Base-by-base conservation (phyloP, 1,140 invertebrate genomes). In the Venturia canescens region DNA sequence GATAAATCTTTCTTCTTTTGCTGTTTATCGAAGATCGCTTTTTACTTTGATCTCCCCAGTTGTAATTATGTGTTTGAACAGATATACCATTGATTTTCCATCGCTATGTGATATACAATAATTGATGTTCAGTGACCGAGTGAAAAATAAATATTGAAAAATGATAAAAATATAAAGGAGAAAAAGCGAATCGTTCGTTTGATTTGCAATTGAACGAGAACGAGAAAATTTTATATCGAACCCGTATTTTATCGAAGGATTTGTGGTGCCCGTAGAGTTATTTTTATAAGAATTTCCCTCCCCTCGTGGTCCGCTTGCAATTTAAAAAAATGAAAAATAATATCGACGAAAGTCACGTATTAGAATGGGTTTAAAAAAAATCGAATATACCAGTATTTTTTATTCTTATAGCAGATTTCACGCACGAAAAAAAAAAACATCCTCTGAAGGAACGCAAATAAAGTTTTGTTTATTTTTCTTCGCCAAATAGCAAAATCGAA, bases 61-160 rank as follows among this genome's bases (percentile, higher is more conserved):
- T 34, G 7, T 3, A 34, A 7, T 34, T 34, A 3, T 34, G 3
- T 3, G n/a, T 53, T 53, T 3, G 15, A 53, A 53, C 1, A n/a
- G 15, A 53, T 4, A 34, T n/a, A n/a, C n/a, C n/a, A 53, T 23
- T 63, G 5, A 23, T 26, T 63, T 63, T n/a, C 23, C 31, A 7
- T 63, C 21, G 21, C 57, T 26, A 63, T 63, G 57, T 63, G 57
- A 63, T 63, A 63, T 23, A 63, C 57, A 63, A 63, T 63, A 63
- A 63, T 63, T 63, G 21, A 26, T 63, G 21, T 63, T 63, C 23
- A 21, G 21, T 26, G 57, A 63, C 21, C 21, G 57, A 23, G 57
- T 26, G 57, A 26, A 26, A 26, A 26, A 63, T 3, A 63, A 11
- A 63, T 16, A 11, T 53, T 15, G n/a, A 53, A 53, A 53, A 16